A percentile compares a stretch with the other conserved stretches of the same genome.
Evolutionary conservation across 2,797 vertebrate species (phyloP).

Genomic region (Scarus forsteni): DNA sequence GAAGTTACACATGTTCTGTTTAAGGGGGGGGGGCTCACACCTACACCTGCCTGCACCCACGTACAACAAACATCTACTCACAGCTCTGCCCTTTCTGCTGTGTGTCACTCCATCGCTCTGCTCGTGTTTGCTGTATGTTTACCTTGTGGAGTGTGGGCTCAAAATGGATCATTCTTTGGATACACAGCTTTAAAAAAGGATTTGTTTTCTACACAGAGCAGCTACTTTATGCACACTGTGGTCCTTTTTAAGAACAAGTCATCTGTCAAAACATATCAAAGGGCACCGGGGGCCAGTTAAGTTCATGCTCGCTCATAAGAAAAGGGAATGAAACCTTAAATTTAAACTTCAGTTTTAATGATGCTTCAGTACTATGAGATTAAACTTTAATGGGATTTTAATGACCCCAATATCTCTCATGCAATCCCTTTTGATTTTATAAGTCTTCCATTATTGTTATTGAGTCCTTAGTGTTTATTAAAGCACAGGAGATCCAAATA

Average conservation of each 20-base stretch:
- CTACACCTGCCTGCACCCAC: conserved; percentile 38
- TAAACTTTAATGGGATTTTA: conserved; percentile 49
- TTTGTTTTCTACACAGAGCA: background rate
- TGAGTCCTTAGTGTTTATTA: conserved; percentile 21
- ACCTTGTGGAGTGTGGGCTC: too few species aligned
- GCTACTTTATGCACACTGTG: background rate
- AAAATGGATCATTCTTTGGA: too few species aligned
- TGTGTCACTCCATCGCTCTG: conserved; percentile 33
- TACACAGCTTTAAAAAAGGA: background rate
- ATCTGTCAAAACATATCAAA: background rate
- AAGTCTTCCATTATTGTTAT: conserved; percentile 16
- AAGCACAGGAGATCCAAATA: conserved; percentile 11
- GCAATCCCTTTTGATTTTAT: conserved; percentile 36
- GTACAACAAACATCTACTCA: conserved; percentile 24
- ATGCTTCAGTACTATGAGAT: conserved; percentile 45
- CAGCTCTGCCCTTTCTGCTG: conserved; percentile 33
- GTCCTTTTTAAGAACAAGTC: conserved; percentile 28
- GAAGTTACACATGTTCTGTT: conserved; percentile 20
- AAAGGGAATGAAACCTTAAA: conserved; percentile 25
- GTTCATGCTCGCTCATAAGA: conserved; percentile 17
- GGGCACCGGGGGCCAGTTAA: conserved; percentile 2
- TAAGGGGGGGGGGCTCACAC: conserved; percentile 18
- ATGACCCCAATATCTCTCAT: conserved; percentile 35
- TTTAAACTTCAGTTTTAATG: conserved; percentile 37
- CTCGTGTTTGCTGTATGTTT: background rate